A percentile compares a stretch with the other conserved stretches of the same genome.
phyloP scores from a whole-genome alignment of 1,140 invertebrate genomes.

The Macrobrachium nipponense region DNA sequence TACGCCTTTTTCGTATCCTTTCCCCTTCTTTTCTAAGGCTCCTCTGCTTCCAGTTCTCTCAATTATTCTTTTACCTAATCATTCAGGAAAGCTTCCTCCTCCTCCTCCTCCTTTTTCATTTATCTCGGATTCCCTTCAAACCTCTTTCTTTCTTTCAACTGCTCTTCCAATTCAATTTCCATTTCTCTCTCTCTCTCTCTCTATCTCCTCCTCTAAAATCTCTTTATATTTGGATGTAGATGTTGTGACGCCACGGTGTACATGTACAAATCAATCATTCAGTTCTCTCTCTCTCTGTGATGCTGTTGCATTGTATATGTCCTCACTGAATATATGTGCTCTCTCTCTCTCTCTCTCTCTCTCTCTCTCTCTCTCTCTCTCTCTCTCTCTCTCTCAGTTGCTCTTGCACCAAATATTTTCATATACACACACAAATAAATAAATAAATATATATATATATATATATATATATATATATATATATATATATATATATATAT shows the following conservation, averaged over 20 bases:
- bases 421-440: too few relatives aligned
- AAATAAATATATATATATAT: too few relatives aligned
- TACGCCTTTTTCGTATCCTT: not conserved
- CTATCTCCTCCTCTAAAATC: too few relatives aligned
- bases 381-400: not conserved
- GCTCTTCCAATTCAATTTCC: not conserved
- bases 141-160: not conserved
- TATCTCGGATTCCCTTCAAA: not conserved
- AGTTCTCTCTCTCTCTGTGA: not conserved
- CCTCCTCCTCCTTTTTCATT: not conserved
- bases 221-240: not conserved
- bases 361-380: conserved; percentile 15
- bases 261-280: not conserved
- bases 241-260: not conserved
- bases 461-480: too few relatives aligned
- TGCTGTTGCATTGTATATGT: not conserved
- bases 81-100: not conserved
- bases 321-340: not conserved
- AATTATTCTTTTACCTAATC: not conserved
- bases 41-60: too few relatives aligned
- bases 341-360: conserved; percentile 14
- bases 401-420: not conserved
- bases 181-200: not conserved
- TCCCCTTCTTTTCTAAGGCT: not conserved
- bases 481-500: too few relatives aligned